Base-by-base conservation (phyloP, 2,797 vertebrate genomes). In the Dendrocincla fuliginosa region DNA sequence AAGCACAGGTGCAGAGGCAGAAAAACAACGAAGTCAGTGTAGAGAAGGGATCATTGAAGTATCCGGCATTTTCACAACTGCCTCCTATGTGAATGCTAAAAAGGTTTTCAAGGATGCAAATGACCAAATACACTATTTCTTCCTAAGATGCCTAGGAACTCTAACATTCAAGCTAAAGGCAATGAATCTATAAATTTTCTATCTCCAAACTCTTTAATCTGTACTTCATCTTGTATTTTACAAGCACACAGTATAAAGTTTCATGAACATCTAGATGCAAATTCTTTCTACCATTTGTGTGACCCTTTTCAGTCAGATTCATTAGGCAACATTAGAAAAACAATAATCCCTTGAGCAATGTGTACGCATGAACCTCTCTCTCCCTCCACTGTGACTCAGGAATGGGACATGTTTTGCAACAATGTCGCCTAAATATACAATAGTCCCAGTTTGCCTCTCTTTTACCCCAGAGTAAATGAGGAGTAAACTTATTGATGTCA, bases 401-500 rank as follows among this genome's bases (percentile, higher is more conserved):
- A 87, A 70, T 0, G 11, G 79, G 68, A 92, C 50, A 32, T 61
- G 53, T 68, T 92, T 89, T 77, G 61, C 57, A 92, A 90, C 63
- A 76, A 63, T 27, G 30, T 64, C 81, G 57, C 75, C 75, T 80
- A 89, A 87, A 93, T 25, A 79, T 25, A 74, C 81, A 93, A 61
- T 35, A 82, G 63, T 75, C 44, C 70, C 59, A 73, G 59, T 63
- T 76, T 5, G 11, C 79, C 95, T 71, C 78, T 92, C 64, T 95
- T 92, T 87, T 79, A 79, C 64, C n/a, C 49, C 69, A 32, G 78
- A 85, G 44, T 89, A 94, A 93, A 84, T 41, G 59, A 95, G 63
- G 70, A 96, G 75, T 92, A 89, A 94, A 93, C 5, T 87, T 67
- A 85, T 39, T 89, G 73, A 75, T 89, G 84, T 83, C 68, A 87